These are phyloP conservation scores for Herpetotheres cachinnans DNA, from an alignment of 2,113 vertebrate species.

Conservation along the genomic window DNA sequence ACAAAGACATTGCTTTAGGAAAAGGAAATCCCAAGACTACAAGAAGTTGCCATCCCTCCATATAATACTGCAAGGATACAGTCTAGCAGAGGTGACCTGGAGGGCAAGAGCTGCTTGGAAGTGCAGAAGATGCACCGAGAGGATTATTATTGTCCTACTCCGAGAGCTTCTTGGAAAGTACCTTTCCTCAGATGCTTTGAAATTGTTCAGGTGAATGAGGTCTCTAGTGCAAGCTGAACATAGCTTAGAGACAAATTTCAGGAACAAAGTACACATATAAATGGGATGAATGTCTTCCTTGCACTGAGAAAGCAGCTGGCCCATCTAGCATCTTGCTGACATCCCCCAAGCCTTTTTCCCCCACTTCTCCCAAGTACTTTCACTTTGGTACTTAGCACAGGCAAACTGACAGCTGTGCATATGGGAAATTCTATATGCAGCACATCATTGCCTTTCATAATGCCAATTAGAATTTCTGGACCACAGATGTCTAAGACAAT, in stretches of 20 bases:
- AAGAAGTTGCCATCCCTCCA: background rate
- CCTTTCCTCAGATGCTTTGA: background rate
- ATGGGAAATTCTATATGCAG: background rate
- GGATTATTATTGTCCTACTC: background rate
- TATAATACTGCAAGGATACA: background rate
- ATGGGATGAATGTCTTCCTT: background rate
- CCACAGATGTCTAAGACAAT: background rate
- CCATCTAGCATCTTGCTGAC: background rate
- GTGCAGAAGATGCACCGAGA: background rate
- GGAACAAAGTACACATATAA: background rate
- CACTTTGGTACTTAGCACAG: background rate
- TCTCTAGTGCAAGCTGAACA: background rate
- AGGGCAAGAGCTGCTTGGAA: background rate
- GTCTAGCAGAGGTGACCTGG: background rate
- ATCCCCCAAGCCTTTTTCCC: background rate
- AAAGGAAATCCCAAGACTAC: background rate
- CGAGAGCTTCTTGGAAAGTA: background rate
- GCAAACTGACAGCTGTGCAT: background rate
- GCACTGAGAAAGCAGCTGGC: background rate
- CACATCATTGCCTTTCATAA: background rate
- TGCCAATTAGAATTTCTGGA: background rate
- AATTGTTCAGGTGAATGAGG: background rate
- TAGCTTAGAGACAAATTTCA: background rate
- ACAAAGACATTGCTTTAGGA: background rate
- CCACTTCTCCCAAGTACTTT: background rate